Conservation (phyloP, 2,888 invertebrate genomes). For the Scrobipalpa costella region DNA sequence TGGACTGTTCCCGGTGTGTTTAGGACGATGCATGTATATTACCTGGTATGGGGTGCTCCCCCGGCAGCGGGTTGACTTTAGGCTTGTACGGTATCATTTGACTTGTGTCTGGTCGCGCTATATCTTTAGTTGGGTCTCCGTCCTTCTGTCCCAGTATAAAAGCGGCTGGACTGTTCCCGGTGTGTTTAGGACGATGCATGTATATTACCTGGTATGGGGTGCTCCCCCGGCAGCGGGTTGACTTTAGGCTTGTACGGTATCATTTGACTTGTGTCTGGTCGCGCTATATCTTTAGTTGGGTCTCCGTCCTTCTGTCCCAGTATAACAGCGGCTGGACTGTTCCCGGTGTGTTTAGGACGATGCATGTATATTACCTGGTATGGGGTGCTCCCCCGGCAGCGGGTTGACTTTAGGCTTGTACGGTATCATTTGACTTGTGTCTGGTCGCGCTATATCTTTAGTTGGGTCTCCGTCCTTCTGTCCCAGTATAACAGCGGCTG, state of each 20-base stretch:
- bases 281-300: constrained; percentile 77
- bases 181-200: too few relatives aligned
- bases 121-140: constrained; percentile 55
- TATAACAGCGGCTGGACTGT: too few relatives aligned
- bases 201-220: constrained; percentile 85
- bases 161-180: too few relatives aligned
- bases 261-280: constrained; percentile 98
- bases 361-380: constrained; percentile 83
- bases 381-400: constrained; percentile 89
- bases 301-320: too few relatives aligned
- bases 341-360: too few relatives aligned
- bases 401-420: constrained; percentile 96
- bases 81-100: constrained; percentile 99
- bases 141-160: too few relatives aligned
- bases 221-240: constrained; percentile 90
- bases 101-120: constrained; percentile 92
- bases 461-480: constrained; percentile 31
- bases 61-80: constrained; percentile 89
- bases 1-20: too few relatives aligned
- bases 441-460: constrained; percentile 87
- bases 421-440: constrained; percentile 98
- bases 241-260: constrained; percentile 98
- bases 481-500: too few relatives aligned
- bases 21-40: too few relatives aligned
- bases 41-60: constrained; percentile 89